phyloP scores from a whole-genome alignment of 2,797 vertebrate genomes.

The Telmatherina bonti region DNA sequence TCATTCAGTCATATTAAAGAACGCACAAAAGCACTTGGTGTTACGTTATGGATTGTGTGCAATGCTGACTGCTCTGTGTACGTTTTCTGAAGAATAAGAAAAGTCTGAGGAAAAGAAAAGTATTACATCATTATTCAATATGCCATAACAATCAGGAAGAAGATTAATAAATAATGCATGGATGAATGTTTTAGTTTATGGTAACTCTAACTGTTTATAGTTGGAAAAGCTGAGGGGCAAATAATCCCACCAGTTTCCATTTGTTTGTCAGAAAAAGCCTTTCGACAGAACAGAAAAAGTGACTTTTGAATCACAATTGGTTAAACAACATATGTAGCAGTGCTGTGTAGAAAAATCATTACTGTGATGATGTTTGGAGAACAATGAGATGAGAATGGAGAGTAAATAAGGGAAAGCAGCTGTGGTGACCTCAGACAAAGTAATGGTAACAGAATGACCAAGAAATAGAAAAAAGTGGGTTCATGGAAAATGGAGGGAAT shows the following conservation, averaged over 20 bases:
- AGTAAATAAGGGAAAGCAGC: slow-evolving; percentile 31
- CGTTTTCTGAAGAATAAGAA: no score
- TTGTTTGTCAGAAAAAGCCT: background rate
- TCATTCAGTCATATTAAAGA: background rate
- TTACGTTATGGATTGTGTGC: background rate
- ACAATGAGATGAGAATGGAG: slow-evolving; percentile 12
- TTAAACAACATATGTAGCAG: slow-evolving; percentile 39
- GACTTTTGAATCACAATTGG: slow-evolving; percentile 18
- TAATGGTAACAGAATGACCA: slow-evolving; percentile 10
- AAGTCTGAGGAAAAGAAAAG: no score
- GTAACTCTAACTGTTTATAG: background rate
- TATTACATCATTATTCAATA: no score
- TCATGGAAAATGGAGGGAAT: slow-evolving; percentile 11
- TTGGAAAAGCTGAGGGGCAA: no score
- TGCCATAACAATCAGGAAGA: background rate
- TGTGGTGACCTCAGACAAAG: slow-evolving; percentile 18
- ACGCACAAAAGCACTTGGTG: background rate
- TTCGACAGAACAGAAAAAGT: background rate
- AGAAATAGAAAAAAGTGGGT: background rate
- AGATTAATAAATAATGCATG: background rate
- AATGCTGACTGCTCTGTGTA: background rate
- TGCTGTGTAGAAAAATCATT: slow-evolving; percentile 27
- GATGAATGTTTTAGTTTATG: slow-evolving; percentile 1
- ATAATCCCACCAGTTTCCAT: background rate
- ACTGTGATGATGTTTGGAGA: slow-evolving; percentile 12